Evolutionary conservation across 1,140 invertebrate genomes (phyloP).

Genomic region (Philotrypesis tridentata): DNA sequence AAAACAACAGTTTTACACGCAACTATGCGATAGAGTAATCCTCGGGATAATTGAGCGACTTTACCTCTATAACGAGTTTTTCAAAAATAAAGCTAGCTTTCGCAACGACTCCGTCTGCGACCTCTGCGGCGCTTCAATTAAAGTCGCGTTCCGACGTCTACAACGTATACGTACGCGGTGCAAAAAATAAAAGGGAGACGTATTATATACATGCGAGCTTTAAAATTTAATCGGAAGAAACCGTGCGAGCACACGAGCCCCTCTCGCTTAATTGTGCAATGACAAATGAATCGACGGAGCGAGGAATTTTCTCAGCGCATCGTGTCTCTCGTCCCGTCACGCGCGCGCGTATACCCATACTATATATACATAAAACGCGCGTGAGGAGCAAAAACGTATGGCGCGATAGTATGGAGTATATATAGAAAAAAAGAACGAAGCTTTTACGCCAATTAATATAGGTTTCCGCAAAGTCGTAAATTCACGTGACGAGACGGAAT

Average conservation of each 20-base stretch:
- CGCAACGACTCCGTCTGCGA: neutral
- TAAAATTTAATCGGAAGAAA: neutral
- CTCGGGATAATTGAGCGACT: neutral
- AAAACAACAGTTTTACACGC: no score
- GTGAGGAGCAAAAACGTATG: neutral
- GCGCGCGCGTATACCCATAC: no score
- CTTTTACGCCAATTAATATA: neutral
- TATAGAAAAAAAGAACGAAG: neutral
- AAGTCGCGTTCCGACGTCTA: neutral
- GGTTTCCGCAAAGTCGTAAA: neutral
- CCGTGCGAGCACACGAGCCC: neutral
- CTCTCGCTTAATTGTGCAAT: constrained; percentile 2
- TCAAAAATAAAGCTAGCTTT: neutral
- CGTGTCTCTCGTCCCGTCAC: no score
- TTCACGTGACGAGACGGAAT: neutral
- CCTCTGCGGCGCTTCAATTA: neutral
- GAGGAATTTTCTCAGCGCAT: neutral
- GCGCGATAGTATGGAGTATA: no score
- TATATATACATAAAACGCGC: no score
- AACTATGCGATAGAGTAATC: no score
- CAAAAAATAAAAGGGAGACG: neutral
- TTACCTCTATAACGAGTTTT: neutral
- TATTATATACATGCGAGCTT: no score
- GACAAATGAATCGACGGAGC: neutral
- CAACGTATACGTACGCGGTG: no score